Conservation (phyloP, 35 echinoderm and acorn worm genomes). For the Strongylocentrotus purpuratus region DNA sequence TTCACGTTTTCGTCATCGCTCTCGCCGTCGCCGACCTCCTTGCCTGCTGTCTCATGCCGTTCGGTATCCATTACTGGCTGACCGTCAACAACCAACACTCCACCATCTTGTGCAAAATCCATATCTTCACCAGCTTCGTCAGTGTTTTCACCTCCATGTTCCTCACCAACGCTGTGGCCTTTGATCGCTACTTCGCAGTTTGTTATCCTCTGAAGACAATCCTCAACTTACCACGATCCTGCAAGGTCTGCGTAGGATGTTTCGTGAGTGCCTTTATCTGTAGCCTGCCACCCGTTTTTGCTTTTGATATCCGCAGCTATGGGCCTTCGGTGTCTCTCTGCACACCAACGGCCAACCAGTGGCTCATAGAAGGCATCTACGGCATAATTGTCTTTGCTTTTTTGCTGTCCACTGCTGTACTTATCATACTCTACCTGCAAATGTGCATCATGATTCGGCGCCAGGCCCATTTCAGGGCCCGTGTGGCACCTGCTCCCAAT, state of each 20-base stretch:
- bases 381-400: neutral
- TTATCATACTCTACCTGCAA: neutral
- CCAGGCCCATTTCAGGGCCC: neutral
- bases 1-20: constrained; percentile 12
- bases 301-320: neutral
- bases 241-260: neutral
- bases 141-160: neutral
- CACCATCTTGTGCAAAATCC: neutral
- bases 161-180: neutral
- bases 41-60: neutral
- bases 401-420: neutral
- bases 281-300: neutral
- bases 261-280: neutral
- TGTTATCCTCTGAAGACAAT: neutral
- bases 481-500: neutral
- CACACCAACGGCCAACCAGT: neutral
- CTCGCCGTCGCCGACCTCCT: constrained; percentile 12
- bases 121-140: neutral
- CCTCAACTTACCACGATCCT: neutral
- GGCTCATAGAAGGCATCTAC: neutral
- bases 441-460: constrained; percentile 13
- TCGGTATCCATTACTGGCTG: constrained; percentile 16
- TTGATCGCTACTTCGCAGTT: constrained; percentile 33
- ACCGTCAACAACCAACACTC: neutral
- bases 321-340: neutral